phyloP scores from a whole-genome alignment of 1,140 invertebrate species.

The Argopecten irradians region DNA sequence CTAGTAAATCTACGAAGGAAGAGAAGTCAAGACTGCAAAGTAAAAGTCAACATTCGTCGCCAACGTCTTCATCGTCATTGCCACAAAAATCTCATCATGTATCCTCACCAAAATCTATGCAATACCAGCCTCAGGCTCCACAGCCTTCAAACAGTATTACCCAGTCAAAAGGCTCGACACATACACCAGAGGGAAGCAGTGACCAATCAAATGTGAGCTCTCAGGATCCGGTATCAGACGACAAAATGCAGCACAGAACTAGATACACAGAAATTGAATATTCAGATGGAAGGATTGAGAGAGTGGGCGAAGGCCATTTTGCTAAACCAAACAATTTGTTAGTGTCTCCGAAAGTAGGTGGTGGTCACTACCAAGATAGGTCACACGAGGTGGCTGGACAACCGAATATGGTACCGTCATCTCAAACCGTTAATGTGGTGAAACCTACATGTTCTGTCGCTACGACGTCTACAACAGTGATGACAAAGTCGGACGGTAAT shows the following conservation, averaged over 20 bases:
- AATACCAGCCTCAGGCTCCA: slow-evolving; percentile 50
- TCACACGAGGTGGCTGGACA: slow-evolving; percentile 25
- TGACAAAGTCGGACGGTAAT: slow-evolving; percentile 70
- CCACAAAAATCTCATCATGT: slow-evolving; percentile 1
- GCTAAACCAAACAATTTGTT: slow-evolving; percentile 52
- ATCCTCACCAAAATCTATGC: slow-evolving; percentile 55
- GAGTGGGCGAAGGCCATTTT: slow-evolving; percentile 60
- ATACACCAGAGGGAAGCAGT: slow-evolving; percentile 26
- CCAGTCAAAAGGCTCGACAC: slow-evolving; percentile 26
- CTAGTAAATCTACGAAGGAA: slow-evolving; percentile 50
- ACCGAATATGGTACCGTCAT: slow-evolving; percentile 28
- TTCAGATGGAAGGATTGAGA: slow-evolving; percentile 58
- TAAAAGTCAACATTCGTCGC: slow-evolving; percentile 42
- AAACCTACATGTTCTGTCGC: slow-evolving; percentile 70
- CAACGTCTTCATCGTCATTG: slow-evolving; percentile 53
- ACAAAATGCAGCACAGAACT: slow-evolving; percentile 54
- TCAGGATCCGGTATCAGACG: slow-evolving; percentile 28
- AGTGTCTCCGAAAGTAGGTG: slow-evolving; percentile 28
- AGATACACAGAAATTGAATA: slow-evolving; percentile 64
- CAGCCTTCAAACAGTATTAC: slow-evolving; percentile 38
- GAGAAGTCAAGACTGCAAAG: slow-evolving; percentile 58
- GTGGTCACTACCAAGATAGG: slow-evolving; percentile 25
- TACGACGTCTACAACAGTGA: slow-evolving; percentile 49
- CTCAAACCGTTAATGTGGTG: slow-evolving; percentile 70
- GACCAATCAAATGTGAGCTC: slow-evolving; percentile 52